These are phyloP conservation scores for Mycetomoellerius zeteki DNA, from an alignment of 1,140 invertebrate species.

Conservation along the genomic window DNA sequence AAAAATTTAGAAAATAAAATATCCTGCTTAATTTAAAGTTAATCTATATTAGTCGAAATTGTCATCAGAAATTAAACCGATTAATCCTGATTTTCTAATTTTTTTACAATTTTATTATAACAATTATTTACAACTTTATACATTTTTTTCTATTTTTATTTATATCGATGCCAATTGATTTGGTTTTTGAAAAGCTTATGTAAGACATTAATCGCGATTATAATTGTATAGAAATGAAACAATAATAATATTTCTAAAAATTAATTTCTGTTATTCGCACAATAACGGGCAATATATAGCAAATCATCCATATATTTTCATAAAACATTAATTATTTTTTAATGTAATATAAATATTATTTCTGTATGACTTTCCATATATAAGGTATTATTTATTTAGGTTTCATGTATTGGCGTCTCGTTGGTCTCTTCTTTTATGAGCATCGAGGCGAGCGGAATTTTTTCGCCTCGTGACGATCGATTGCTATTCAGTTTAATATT, in stretches of 20 bases:
- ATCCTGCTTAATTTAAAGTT: no score
- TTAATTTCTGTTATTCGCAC: not conserved
- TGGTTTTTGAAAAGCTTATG: not conserved
- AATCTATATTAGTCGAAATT: no score
- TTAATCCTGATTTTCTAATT: not conserved
- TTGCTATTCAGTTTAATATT: not conserved
- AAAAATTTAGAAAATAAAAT: no score
- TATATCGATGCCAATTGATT: not conserved
- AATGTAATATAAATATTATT: not conserved
- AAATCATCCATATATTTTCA: not conserved
- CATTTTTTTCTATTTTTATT: not conserved
- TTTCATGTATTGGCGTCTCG: not conserved
- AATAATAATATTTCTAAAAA: not conserved
- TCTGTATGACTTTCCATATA: not conserved
- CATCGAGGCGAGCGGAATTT: not conserved
- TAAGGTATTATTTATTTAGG: not conserved
- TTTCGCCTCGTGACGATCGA: not conserved
- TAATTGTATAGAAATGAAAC: not conserved
- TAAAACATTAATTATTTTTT: not conserved
- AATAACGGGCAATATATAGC: not conserved
- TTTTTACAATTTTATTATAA: not conserved
- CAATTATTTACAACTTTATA: not conserved
- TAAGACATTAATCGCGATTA: not conserved
- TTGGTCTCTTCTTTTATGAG: not conserved
- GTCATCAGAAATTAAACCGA: not conserved